These are phyloP conservation scores for Rhyacophila evoluta DNA, from an alignment of 2,888 invertebrate genomes.

Conservation along the genomic window DNA sequence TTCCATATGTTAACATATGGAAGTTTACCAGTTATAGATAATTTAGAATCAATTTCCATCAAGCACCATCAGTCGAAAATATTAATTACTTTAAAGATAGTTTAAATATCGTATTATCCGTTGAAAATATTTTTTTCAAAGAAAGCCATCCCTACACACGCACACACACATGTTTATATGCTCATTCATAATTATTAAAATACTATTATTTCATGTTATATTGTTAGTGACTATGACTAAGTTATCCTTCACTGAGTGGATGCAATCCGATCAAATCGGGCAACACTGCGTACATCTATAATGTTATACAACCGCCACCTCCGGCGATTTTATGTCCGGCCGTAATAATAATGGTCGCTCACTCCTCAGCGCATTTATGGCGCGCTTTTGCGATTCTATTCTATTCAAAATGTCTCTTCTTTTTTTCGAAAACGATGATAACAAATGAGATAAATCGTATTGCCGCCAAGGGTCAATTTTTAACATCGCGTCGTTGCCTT, in stretches of 20 bases:
- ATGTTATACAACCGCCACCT: constrained; percentile 1
- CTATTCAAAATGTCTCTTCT: not conserved
- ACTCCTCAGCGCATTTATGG: not conserved
- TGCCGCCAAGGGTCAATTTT: not conserved
- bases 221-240: no score
- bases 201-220: no score
- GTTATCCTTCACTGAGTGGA: not conserved
- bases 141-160: no score
- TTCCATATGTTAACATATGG: no score
- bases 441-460: not conserved
- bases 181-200: no score
- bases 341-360: constrained; percentile 4
- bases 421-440: not conserved
- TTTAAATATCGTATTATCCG: no score
- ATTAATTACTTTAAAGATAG: no score
- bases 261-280: not conserved
- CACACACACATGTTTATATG: no score
- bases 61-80: no score
- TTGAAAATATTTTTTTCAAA: no score
- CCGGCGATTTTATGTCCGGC: constrained; percentile 17
- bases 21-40: no score
- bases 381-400: not conserved
- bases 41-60: no score
- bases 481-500: not conserved
- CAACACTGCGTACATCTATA: not conserved